Conservation (phyloP, 2,888 invertebrate genomes). For the Spodoptera picta region DNA sequence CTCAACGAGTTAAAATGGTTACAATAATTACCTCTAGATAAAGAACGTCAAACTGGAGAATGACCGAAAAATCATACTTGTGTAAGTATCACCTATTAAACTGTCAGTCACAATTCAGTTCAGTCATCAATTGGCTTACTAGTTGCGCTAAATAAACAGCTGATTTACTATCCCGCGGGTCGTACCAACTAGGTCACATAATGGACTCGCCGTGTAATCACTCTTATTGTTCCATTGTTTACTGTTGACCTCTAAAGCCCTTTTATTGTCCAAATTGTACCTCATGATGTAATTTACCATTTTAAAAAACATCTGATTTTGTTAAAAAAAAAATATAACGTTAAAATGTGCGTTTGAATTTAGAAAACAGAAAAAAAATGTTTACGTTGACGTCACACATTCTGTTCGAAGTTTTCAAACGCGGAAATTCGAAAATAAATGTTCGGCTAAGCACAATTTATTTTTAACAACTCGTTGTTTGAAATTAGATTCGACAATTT, state of each 20-base stretch:
- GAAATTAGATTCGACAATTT: too few relatives aligned
- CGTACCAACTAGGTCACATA: slow-evolving; percentile 27
- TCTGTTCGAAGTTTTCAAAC: slow-evolving; percentile 7
- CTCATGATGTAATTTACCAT: too few relatives aligned
- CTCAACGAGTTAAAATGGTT: too few relatives aligned
- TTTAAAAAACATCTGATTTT: not conserved
- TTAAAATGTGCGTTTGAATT: too few relatives aligned
- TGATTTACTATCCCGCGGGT: slow-evolving; percentile 32
- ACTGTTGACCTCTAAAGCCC: too few relatives aligned
- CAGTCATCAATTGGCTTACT: slow-evolving; percentile 28
- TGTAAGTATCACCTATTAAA: not conserved
- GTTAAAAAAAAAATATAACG: not conserved
- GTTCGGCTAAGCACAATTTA: not conserved
- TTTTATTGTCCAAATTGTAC: too few relatives aligned
- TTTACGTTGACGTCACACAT: slow-evolving; percentile 29
- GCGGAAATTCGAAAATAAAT: slow-evolving; percentile 29
- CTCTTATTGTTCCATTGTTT: slow-evolving; percentile 5
- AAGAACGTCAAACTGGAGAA: too few relatives aligned
- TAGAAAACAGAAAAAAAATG: not conserved
- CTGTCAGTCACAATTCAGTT: not conserved
- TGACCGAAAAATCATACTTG: too few relatives aligned
- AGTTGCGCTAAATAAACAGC: slow-evolving; percentile 15
- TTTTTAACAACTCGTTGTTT: not conserved
- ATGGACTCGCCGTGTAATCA: not conserved
- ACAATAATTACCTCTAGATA: too few relatives aligned